Evolutionary conservation across 2,113 vertebrate genomes (phyloP), one percentile per base, ranked within the genome.

Genomic region (Daubentonia madagascariensis): DNA sequence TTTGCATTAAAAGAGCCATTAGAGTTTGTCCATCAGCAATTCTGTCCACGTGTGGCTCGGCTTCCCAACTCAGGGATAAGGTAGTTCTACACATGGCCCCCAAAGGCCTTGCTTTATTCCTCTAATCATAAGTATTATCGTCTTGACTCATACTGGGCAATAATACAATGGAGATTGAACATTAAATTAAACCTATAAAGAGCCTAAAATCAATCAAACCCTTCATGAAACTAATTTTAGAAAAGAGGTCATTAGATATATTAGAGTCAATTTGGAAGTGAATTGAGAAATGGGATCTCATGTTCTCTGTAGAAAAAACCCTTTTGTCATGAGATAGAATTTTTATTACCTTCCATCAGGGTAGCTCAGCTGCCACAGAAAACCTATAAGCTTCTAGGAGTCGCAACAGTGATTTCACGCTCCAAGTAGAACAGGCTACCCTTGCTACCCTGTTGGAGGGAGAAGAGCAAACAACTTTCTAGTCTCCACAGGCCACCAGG

Each of bases 181-280:
- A 83, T 68, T 96, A 93, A 97, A 96, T 97, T 96, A 97, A 97
- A 96, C 48, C 72, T 78, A 83, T 28, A 92, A 93, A 96, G 87
- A 90, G 87, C 50, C 59, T 94, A 76, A 97, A 86, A 97, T 96
- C 96, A 96, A 97, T 96, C 89, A 96, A 87, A 17, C 50, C 57
- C 81, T 86, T 79, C 84, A 37, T 72, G 80, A 97, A 96, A 92
- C 96, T 97, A 97, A 97, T 96, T 97, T 96, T 97, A 96, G 97
- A 97, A 98, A 97, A 95, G 94, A 96, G 80, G 89, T 78, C 96
- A 92, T 92, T 90, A 94, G 83, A n/a, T 84, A 52, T 14, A 96
- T 90, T 65, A 54, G 37, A 93, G 57, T 75, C 65, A 73, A 89
- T 94, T 32, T 75, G 48, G 68, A 91, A 96, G 57, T 70, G 89